Conservation (phyloP, 2,797 vertebrate species). For the Artibeus lituratus region DNA sequence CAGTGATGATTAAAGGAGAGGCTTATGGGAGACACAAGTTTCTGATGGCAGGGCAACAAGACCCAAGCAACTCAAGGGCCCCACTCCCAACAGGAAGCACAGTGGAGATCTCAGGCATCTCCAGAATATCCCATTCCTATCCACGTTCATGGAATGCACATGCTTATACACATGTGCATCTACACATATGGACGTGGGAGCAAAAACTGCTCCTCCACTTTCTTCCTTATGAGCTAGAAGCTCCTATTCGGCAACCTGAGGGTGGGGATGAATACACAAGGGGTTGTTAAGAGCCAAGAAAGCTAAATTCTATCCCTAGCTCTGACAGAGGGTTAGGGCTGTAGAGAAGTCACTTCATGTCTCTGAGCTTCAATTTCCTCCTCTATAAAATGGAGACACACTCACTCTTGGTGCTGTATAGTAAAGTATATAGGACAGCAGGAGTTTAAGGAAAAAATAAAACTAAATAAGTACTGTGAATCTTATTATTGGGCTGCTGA, state of each 20-base stretch:
- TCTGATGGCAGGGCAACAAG: background rate
- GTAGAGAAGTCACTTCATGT: background rate
- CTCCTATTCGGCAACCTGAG: background rate
- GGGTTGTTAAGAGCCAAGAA: background rate
- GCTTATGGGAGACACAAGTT: background rate
- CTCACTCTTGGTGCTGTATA: background rate
- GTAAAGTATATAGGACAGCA: background rate
- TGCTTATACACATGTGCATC: background rate
- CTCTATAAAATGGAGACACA: background rate
- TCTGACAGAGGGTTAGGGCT: background rate
- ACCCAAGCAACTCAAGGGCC: background rate
- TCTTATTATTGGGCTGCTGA: background rate
- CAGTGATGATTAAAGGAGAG: background rate
- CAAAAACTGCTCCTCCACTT: background rate
- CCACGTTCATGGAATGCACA: background rate
- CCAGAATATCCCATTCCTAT: background rate
- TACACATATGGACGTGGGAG: background rate
- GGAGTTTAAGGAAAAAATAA: background rate
- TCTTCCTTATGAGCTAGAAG: slow-evolving; percentile 8
- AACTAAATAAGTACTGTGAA: background rate
- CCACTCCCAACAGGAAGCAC: background rate
- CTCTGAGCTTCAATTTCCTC: background rate
- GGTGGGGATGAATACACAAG: background rate
- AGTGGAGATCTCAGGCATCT: background rate
- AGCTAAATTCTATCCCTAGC: background rate